Base-by-base conservation (phyloP, 1,140 invertebrate genomes). In the Anadara kagoshimensis region DNA sequence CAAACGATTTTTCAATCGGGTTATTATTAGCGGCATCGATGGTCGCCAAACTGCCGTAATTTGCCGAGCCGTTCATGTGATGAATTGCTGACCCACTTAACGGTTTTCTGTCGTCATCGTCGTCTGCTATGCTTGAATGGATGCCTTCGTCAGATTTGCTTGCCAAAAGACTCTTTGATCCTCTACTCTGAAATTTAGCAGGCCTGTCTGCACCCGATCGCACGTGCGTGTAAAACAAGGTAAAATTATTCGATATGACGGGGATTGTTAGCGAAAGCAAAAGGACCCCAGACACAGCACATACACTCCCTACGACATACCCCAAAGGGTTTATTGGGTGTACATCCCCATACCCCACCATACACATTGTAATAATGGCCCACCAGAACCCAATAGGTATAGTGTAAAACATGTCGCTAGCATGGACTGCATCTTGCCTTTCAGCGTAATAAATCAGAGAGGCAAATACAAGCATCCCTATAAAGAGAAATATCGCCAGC, bases 381-480 rank as follows among this genome's bases (percentile, higher is more conserved):
- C 90, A 91, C 91, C 91, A 91, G 66, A 91, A 91, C 29, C 89
- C 85, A 61, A 90, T 76, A 20, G 87, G 87, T 65, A 90, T 90
- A 29, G 80, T 84, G 14, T 72, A 74, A 74, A 87, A 88, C 51
- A 63, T 82, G 24, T 85, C 80, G n/a, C 85, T 80, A 12, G 81
- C 79, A 14, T 79, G 76, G 26, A 24, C 12, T 1, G 61, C 51
- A 49, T 84, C 78, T 57, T 84, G 78, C 24, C 97, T 92, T 90
- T 99, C 98, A 58, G 97, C 97, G 89, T 99, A 99, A 89, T 99
- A 99, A 66, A 99, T 97, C 79, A 99, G 92, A 85, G 96, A 96
- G 79, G 97, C 97, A 90, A 99, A 99, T 87, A 99, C 97, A 70
- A 99, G 96, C 90, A 99, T 98, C 85, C 96, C 97, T 81, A 99